Evolutionary conservation across 2,113 vertebrate genomes (phyloP).

Genomic region (Tragelaphus buxtoni): DNA sequence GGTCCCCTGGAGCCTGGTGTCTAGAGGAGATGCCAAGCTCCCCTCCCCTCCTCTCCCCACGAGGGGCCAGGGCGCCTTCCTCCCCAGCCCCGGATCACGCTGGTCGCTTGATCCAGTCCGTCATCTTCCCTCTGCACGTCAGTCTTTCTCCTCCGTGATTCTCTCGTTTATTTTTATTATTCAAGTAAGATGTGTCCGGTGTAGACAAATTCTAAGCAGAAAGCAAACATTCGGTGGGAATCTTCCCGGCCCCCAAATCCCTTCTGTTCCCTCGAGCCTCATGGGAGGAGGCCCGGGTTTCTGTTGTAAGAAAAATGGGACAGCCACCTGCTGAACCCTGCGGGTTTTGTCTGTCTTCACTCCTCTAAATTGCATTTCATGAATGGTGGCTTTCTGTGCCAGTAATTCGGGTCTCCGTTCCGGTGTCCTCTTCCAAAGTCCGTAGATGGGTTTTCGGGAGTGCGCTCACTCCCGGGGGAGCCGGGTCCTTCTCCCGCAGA

Average conservation of each 20-base stretch:
- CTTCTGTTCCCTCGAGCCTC: not conserved
- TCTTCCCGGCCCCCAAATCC: no score
- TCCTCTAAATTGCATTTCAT: not conserved
- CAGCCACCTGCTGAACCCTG: not conserved
- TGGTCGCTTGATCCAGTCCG: rapidly evolving
- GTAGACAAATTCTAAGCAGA: not conserved
- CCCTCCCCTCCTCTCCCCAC: no score
- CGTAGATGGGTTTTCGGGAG: not conserved
- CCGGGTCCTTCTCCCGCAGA: not conserved
- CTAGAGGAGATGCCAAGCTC: not conserved
- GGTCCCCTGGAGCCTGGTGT: not conserved
- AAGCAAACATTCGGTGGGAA: not conserved
- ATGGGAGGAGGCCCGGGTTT: rapidly evolving
- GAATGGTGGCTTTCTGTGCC: not conserved
- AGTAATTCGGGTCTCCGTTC: not conserved
- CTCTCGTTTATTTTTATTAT: not conserved
- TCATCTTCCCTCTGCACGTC: not conserved
- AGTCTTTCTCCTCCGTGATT: not conserved
- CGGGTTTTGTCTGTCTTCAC: not conserved
- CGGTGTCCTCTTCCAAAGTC: not conserved
- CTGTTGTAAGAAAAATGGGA: not conserved
- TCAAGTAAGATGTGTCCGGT: not conserved
- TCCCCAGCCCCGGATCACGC: not conserved
- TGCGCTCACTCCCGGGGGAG: not conserved
- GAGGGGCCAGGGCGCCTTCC: rapidly evolving